Evolutionary conservation across 2,797 vertebrate genomes (phyloP).

Genomic region (Phalloptychus januarius): DNA sequence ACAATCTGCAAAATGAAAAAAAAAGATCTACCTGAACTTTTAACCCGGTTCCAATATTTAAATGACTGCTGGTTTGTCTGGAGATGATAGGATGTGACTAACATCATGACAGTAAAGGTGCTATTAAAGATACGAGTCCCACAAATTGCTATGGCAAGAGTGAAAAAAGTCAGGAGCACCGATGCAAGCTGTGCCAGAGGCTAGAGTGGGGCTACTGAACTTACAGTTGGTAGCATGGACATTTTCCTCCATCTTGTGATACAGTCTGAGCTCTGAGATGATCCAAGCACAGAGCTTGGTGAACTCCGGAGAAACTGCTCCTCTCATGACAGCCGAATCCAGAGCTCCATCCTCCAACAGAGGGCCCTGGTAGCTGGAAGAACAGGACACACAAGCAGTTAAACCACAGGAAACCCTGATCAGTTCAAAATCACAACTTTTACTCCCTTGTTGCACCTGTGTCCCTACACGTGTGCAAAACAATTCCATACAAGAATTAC

Average conservation of each 20-base stretch:
- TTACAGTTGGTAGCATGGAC: conserved; percentile 97
- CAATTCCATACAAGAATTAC: neutral
- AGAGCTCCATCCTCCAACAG: conserved; percentile 92
- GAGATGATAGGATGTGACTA: neutral
- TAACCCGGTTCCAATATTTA: neutral
- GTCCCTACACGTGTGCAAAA: neutral
- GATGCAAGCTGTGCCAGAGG: neutral
- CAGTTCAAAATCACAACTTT: neutral
- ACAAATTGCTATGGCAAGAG: neutral
- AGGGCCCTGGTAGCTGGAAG: conserved; percentile 92
- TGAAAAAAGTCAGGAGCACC: neutral
- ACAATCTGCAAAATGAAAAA: neutral
- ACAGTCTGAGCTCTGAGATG: conserved; percentile 89
- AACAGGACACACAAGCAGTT: neutral
- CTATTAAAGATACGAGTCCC: neutral
- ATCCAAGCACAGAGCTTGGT: conserved; percentile 98
- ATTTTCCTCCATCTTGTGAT: conserved; percentile 94
- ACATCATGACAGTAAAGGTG: neutral
- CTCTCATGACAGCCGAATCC: conserved; percentile 82
- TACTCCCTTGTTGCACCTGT: neutral
- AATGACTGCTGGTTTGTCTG: neutral
- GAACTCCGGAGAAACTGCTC: conserved; percentile 92
- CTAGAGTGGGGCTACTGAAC: conserved; percentile 45
- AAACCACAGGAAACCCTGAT: neutral
- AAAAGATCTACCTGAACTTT: neutral